Evolutionary conservation across 2,888 invertebrate species (phyloP).

Genomic region (Acrocera orbiculus): DNA sequence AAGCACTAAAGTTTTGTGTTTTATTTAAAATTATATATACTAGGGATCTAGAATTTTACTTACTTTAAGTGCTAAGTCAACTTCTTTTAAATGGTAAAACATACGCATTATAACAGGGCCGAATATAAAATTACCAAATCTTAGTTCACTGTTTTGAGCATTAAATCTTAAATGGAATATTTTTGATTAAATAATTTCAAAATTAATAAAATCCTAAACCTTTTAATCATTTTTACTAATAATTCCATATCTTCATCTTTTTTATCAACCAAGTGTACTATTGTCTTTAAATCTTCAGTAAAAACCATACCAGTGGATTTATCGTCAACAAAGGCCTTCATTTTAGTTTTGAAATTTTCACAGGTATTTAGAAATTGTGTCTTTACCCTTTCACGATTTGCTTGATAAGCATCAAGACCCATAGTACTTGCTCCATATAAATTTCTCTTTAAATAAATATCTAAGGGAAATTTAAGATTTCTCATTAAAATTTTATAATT

Average conservation of each 20-base stretch:
- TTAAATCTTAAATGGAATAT: constrained; percentile 40
- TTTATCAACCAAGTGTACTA: constrained; percentile 50
- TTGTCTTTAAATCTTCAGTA: constrained; percentile 70
- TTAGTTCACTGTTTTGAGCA: constrained; percentile 45
- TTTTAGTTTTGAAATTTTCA: constrained; percentile 51
- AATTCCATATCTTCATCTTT: constrained; percentile 45
- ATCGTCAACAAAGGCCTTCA: constrained; percentile 42
- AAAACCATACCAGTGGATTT: constrained; percentile 47
- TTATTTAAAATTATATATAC: constrained; percentile 16
- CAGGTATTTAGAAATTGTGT: constrained; percentile 42
- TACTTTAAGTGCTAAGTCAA: constrained; percentile 44
- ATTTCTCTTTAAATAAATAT: neutral
- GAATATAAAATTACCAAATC: constrained; percentile 66
- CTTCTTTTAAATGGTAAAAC: constrained; percentile 50
- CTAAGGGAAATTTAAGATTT: too few species aligned
- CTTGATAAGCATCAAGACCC: constrained; percentile 43
- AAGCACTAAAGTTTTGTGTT: constrained; percentile 35
- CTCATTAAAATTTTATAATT: too few species aligned
- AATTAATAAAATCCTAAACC: constrained; percentile 28
- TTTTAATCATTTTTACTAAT: constrained; percentile 48
- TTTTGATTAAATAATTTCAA: neutral
- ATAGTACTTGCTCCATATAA: constrained; percentile 20
- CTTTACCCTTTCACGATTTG: constrained; percentile 35
- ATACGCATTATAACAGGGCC: constrained; percentile 71
- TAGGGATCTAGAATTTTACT: constrained; percentile 4